Percentiles rank a stretch among this genome's conserved stretches.
These are phyloP conservation scores for Hippolais icterina DNA, from an alignment of 2,113 vertebrate species.

Conservation along the genomic window DNA sequence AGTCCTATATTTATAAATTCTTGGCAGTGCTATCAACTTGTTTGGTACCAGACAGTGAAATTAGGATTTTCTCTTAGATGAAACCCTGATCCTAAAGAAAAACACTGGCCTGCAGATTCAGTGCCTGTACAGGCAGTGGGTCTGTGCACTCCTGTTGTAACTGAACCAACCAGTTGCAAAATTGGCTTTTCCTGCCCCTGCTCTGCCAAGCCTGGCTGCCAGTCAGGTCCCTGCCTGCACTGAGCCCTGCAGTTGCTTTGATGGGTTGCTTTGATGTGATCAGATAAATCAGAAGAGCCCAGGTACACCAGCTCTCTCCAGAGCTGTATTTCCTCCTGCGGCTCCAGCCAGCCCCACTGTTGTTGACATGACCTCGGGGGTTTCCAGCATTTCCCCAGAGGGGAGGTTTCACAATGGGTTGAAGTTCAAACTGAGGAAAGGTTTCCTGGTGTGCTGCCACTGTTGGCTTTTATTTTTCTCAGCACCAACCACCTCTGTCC, in stretches of 20 bases:
- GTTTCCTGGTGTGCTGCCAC: background rate
- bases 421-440: background rate
- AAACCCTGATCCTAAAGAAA: background rate
- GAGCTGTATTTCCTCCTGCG: background rate
- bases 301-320: background rate
- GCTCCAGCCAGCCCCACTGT: background rate
- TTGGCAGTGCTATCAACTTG: background rate
- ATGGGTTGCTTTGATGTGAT: background rate
- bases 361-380: background rate
- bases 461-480: background rate
- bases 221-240: background rate
- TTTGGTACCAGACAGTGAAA: background rate
- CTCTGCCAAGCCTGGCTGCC: background rate
- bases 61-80: background rate
- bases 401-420: slow-evolving; percentile 15
- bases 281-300: background rate
- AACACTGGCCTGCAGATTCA: background rate
- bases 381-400: slow-evolving; percentile 5
- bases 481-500: background rate
- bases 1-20: background rate
- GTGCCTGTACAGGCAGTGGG: background rate
- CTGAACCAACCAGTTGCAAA: background rate
- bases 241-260: background rate
- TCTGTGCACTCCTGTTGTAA: background rate
- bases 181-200: background rate